Evolutionary conservation across 2,797 vertebrate species (phyloP).

Genomic region (Aplochiton taeniatus): DNA sequence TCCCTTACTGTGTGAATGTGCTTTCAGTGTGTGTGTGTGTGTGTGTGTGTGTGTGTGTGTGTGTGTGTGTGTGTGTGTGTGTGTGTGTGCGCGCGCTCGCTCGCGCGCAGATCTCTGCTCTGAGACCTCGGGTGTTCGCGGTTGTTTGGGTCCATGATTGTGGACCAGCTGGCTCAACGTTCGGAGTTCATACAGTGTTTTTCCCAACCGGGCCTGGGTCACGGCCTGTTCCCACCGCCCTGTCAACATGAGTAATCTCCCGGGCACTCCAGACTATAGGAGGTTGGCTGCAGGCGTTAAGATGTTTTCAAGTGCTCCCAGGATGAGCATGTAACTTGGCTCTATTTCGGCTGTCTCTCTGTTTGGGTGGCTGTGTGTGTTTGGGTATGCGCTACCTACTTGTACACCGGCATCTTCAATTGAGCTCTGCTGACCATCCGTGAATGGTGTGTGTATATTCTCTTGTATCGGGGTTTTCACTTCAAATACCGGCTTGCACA

Average conservation of each 20-base stretch:
- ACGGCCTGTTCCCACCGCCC: constrained; percentile 14
- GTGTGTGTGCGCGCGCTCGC: neutral
- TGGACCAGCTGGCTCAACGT: constrained; percentile 7
- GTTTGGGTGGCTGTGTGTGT: neutral
- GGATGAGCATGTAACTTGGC: constrained; percentile 15
- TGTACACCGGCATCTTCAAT: neutral
- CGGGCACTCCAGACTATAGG: constrained; percentile 7
- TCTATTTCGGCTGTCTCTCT: neutral
- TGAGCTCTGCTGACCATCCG: constrained; percentile 1
- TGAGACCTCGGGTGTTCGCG: neutral
- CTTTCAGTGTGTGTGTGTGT: too few relatives aligned
- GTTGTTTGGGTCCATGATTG: neutral
- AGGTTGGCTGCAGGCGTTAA: neutral
- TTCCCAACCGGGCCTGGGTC: constrained; percentile 8
- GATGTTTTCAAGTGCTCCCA: constrained; percentile 34
- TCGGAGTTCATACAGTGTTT: constrained; percentile 28
- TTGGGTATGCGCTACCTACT: neutral
- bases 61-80: neutral
- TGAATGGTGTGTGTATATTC: too few relatives aligned
- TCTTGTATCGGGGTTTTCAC: too few relatives aligned
- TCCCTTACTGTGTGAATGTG: too few relatives aligned
- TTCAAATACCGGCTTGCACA: too few relatives aligned
- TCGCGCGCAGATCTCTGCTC: too few relatives aligned
- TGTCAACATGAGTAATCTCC: constrained; percentile 39
- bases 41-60: neutral